Evolutionary conservation across 2,888 invertebrate species (phyloP), one percentile per base, ranked within the genome.

Genomic region (Dione juno): DNA sequence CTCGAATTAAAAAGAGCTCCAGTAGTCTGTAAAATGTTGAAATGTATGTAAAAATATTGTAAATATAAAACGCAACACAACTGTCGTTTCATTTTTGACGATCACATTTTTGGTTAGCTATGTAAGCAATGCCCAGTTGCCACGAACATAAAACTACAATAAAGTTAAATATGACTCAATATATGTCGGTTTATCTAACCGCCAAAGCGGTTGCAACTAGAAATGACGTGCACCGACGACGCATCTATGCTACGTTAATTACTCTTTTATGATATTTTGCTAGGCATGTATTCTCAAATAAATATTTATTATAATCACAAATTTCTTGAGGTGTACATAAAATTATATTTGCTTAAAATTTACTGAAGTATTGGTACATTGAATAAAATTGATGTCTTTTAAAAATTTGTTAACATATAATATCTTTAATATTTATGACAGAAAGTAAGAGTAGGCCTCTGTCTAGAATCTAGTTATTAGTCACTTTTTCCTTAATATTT

Each of bases 1-100:
- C 92, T 93, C 92, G 92, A 92, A 92, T 92, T 89, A 92, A 92
- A 93, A 92, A 88, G 93, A 93, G 93, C 92, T 92, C 90, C 87
- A 86, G 93, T 93, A 93, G 93, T 86, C 87, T 90, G 93, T 93
- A 92, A 89, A 88, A 90, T 90, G 92, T 93, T 93, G 89, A 92
- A 92, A 90, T 92, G 90, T 89, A 91, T 92, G 92, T 92, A 92
- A 90, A 93, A 89, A 90, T 78, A 79, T 83, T 92, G 92, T 92
- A 92, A 92, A 93, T 93, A 92, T 87, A 92, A 92, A 90, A 89
- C 85, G 82, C 82, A 86, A 89, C 79, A 85, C 82, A 89, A 85
- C 79, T 80, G 85, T 82, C 86, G 88, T 92, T 92, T 92, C 75
- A 89, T 89, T 92, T 85, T 85, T 82, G 76, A 82, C 75, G 80